Base-by-base conservation (phyloP, 2,113 vertebrate species). In the Neopipo cinnamomea region DNA sequence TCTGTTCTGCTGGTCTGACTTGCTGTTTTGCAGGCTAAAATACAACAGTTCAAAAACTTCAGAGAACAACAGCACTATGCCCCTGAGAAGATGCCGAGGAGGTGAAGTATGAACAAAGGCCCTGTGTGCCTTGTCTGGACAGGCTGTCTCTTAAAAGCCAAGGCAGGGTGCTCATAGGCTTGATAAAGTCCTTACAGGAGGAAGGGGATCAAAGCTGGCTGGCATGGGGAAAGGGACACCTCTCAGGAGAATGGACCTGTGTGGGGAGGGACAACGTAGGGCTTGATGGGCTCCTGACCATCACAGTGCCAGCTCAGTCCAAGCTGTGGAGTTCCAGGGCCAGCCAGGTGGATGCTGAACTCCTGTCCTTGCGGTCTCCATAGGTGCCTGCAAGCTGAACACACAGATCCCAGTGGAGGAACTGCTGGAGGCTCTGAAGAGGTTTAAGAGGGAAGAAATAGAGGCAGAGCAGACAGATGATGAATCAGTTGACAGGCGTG, bases 391-490 rank as follows among this genome's bases (percentile, higher is more conserved):
- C 81, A 93, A 70, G 47, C 8, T 61, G 24, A 93, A 56, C 87
- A 97, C 96, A 9, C 37, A 50, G 67, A 95, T 97, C 55, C 92
- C 15, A 0, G 92, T 96, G 78, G 89, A 92, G 15, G 94, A 92
- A 15, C 71, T 97, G 66, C 87, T 96, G 87, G 94, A 96, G 33
- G 5, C 63, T 46, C 84, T 97, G 63, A 97, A 97, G 78, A 82
- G 7, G 19, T 73, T 96, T 73, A 92, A 87, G 50, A 92, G 50
- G 31, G 91, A 71, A 75, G 96, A 96, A 89, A 50, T 96, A 73
- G 95, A 95, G 35, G 94, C 89, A 58, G 95, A 96, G 21, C 70
- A 84, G n/a, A 56, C 55, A 50, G 96, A 96, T 8, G 95, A 96
- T 42, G 94, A 95, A 61, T 78, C 71, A 14, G 44, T 25, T 0